Evolutionary conservation across 1,140 invertebrate species (phyloP).

Genomic region (Macrosteles quadrilineatus): DNA sequence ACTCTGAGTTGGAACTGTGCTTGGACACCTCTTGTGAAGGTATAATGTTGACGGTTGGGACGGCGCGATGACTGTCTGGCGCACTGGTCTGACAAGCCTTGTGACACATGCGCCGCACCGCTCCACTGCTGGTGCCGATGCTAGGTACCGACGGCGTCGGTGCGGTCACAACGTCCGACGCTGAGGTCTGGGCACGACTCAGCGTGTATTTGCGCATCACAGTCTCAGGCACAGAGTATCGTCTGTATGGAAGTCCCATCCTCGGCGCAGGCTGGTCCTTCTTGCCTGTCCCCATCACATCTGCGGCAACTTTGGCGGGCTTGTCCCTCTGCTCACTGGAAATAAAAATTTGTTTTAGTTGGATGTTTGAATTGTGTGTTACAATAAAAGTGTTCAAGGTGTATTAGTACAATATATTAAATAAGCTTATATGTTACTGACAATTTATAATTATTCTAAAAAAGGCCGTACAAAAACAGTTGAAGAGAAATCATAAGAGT

Average conservation of each 20-base stretch:
- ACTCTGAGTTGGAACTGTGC: slow-evolving; percentile 8
- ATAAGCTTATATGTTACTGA: too few relatives aligned
- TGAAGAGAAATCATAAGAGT: too few relatives aligned
- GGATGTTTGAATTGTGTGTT: too few relatives aligned
- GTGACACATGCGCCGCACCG: slow-evolving; percentile 8
- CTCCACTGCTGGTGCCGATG: slow-evolving; percentile 17
- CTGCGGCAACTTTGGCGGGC: background rate
- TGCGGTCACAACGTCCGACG: slow-evolving; percentile 22
- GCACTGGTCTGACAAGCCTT: slow-evolving; percentile 36
- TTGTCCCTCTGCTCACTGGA: slow-evolving; percentile 20
- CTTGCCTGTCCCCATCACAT: slow-evolving; percentile 24
- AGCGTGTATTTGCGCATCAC: slow-evolving; percentile 44
- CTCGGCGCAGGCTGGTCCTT: background rate
- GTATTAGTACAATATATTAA: too few relatives aligned
- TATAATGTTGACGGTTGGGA: slow-evolving; percentile 13
- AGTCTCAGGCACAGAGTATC: slow-evolving; percentile 45
- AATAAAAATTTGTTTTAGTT: too few relatives aligned
- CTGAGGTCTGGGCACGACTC: slow-evolving; percentile 24
- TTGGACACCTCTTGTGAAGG: background rate
- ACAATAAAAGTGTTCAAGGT: too few relatives aligned
- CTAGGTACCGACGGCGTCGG: slow-evolving; percentile 28
- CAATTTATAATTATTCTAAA: too few relatives aligned
- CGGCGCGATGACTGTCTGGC: background rate
- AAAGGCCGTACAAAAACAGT: too few relatives aligned
- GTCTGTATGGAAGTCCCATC: slow-evolving; percentile 37